phyloP scores from a whole-genome alignment of 35 echinoderm and acorn worm species.

The Hemicentrotus pulcherrimus region DNA sequence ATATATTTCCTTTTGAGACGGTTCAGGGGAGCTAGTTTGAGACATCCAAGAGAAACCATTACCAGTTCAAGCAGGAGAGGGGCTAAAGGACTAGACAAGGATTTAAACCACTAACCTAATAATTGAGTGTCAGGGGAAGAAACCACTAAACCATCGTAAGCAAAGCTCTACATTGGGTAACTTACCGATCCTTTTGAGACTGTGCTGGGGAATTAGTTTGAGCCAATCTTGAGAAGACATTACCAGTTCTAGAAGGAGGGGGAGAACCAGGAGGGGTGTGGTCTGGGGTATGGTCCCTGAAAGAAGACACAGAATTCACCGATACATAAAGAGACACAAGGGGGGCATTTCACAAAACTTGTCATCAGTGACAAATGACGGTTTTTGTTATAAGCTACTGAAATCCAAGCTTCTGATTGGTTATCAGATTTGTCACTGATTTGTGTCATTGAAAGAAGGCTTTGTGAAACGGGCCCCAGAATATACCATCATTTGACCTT shows the following conservation, averaged over 20 bases:
- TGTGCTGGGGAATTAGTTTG: constrained; percentile 75
- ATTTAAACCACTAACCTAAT: no score
- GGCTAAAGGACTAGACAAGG: not conserved
- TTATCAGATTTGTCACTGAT: no score
- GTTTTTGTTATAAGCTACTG: no score
- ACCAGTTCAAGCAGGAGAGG: constrained; percentile 52
- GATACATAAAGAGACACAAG: not conserved
- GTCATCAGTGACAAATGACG: no score
- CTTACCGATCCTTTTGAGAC: constrained; percentile 66
- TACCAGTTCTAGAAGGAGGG: constrained; percentile 60
- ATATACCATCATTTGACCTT: no score
- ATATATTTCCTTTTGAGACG: constrained; percentile 57
- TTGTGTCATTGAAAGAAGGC: no score
- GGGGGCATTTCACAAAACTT: not conserved
- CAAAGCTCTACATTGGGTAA: not conserved
- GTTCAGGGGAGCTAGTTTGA: constrained; percentile 68
- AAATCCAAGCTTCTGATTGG: no score
- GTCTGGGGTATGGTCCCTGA: constrained; percentile 71
- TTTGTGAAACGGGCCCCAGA: no score
- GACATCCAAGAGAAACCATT: constrained; percentile 82
- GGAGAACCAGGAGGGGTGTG: constrained; percentile 81
- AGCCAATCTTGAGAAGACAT: constrained; percentile 81
- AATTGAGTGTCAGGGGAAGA: no score
- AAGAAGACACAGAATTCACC: not conserved
- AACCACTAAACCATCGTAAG: no score